Evolutionary conservation across 92 coral and sea anemone genomes (phyloP).

Genomic region (Epizoanthus scotinus): DNA sequence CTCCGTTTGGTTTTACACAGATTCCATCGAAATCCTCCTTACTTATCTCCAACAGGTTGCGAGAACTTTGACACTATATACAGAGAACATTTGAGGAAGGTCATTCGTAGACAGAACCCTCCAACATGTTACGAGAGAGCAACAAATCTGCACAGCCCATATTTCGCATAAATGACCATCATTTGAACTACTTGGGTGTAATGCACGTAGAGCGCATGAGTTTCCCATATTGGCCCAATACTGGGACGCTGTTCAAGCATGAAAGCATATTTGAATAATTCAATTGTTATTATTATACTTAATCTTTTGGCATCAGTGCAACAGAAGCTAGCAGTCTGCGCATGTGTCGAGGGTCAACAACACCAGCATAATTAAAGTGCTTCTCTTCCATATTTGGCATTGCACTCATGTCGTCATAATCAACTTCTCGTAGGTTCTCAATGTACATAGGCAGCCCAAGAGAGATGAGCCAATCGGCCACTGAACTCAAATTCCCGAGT

Average conservation of each 20-base stretch:
- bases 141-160: background rate
- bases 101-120: no score
- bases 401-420: slow-evolving; percentile 78
- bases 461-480: slow-evolving; percentile 85
- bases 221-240: background rate
- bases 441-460: slow-evolving; percentile 93
- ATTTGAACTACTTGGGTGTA: background rate
- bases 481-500: slow-evolving; percentile 63
- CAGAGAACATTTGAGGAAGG: no score
- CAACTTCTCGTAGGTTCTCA: slow-evolving; percentile 76
- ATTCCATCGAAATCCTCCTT: no score
- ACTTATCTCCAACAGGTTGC: no score
- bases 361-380: slow-evolving; percentile 87
- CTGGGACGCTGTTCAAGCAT: background rate
- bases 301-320: slow-evolving; percentile 65
- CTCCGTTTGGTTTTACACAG: no score
- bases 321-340: slow-evolving; percentile 80
- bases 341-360: slow-evolving; percentile 86
- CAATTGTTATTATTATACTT: background rate
- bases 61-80: no score
- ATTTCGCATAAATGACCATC: background rate
- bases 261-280: background rate
- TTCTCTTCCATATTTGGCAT: slow-evolving; percentile 84
- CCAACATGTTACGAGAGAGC: background rate
- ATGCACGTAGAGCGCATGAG: background rate